Evolutionary conservation across 2,888 invertebrate species (phyloP).

Genomic region (Craniophora ligustri): DNA sequence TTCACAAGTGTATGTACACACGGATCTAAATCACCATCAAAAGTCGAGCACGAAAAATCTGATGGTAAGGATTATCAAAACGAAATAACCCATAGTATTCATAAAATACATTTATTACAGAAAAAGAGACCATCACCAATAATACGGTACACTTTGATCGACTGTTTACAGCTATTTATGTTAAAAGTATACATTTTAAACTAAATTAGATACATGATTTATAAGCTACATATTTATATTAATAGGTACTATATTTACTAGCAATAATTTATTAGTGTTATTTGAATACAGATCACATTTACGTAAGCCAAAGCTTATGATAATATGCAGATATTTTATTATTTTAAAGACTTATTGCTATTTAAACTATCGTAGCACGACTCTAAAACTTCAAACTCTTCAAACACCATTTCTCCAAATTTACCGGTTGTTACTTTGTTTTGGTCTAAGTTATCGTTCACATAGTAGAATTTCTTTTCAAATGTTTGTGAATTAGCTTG

Average conservation of each 20-base stretch:
- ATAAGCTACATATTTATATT: conserved; percentile 71
- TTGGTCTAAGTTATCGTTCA: conserved; percentile 88
- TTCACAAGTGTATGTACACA: conserved; percentile 80
- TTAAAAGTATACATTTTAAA: conserved; percentile 55
- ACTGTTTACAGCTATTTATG: conserved; percentile 64
- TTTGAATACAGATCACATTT: conserved; percentile 85
- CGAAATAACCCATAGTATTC: conserved; percentile 52
- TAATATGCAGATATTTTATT: conserved; percentile 61
- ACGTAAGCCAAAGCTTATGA: conserved; percentile 73
- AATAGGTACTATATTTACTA: conserved; percentile 69
- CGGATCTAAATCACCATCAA: conserved; percentile 79
- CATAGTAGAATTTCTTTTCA: conserved; percentile 89
- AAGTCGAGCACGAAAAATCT: conserved; percentile 80
- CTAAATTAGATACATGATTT: conserved; percentile 70
- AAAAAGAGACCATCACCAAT: conserved; percentile 83
- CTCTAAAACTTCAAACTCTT: conserved; percentile 93
- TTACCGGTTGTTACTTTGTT: conserved; percentile 89
- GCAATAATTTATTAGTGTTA: conserved; percentile 85
- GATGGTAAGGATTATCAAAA: conserved; percentile 76
- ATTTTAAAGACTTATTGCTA: conserved; percentile 85
- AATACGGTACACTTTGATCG: conserved; percentile 71
- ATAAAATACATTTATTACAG: conserved; percentile 78
- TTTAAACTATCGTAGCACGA: conserved; percentile 89
- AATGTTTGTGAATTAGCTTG: conserved; percentile 73
- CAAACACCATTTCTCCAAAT: conserved; percentile 95